Percentiles rank a stretch among this genome's conserved stretches.
Evolutionary conservation across 1,140 invertebrate species (phyloP).

Genomic region (Aphelinus atriplicis): DNA sequence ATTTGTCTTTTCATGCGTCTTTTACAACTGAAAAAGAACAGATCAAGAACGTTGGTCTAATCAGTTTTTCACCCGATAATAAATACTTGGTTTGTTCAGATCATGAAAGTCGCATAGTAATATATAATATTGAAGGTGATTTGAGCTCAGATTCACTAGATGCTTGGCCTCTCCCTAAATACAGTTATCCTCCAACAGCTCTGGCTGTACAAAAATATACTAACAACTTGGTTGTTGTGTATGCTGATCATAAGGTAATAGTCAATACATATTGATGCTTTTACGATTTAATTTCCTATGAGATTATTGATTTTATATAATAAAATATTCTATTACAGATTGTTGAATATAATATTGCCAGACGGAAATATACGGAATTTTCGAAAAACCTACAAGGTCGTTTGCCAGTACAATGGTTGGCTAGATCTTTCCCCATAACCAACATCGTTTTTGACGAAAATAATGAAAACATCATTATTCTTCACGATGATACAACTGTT

Average conservation of each 20-base stretch:
- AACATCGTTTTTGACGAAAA: conserved; percentile 70
- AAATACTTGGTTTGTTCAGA: conserved; percentile 74
- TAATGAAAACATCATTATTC: conserved; percentile 70
- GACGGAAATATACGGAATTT: conserved; percentile 69
- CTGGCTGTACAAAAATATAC: conserved; percentile 70
- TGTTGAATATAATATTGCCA: conserved; percentile 74
- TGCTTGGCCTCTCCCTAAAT: conserved; percentile 72
- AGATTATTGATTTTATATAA: conserved; percentile 25
- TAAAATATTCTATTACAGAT: conserved; percentile 64
- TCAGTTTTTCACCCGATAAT: conserved; percentile 67
- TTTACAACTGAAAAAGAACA: conserved; percentile 53
- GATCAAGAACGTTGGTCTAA: conserved; percentile 48
- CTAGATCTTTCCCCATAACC: conserved; percentile 64
- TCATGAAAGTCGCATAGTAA: conserved; percentile 68
- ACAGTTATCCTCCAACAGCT: conserved; percentile 72
- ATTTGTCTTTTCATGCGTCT: conserved; percentile 47
- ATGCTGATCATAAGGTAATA: conserved; percentile 77
- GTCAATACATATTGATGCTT: neutral
- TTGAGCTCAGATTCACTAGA: conserved; percentile 55
- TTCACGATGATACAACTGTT: conserved; percentile 72
- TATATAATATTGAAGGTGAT: conserved; percentile 67
- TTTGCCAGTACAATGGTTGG: conserved; percentile 63
- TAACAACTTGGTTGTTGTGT: conserved; percentile 72
- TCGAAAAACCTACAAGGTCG: conserved; percentile 64
- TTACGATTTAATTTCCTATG: conserved; percentile 5